A percentile compares a stretch with the other conserved stretches of the same genome.
Conservation (phyloP, 2,797 vertebrate species). For the Trachurus trachurus region DNA sequence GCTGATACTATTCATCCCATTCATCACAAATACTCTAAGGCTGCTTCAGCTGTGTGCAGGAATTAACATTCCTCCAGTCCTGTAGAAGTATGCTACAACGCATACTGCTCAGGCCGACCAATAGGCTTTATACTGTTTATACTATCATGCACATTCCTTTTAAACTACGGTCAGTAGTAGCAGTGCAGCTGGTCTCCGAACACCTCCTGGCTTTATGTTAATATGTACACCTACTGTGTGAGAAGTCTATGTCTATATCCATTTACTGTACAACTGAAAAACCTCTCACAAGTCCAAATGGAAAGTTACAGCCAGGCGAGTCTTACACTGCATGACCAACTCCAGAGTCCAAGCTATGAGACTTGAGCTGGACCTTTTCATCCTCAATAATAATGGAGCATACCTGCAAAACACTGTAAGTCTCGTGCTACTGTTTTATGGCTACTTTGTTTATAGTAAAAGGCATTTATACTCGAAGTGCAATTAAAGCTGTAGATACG, state of each 20-base stretch:
- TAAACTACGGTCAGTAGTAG: constrained; percentile 55
- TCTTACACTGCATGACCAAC: constrained; percentile 50
- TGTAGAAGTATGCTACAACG: constrained; percentile 79
- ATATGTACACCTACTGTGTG: constrained; percentile 55
- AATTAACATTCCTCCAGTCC: constrained; percentile 63
- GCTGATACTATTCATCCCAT: constrained; percentile 65
- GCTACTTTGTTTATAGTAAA: constrained; percentile 81
- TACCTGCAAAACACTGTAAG: constrained; percentile 62
- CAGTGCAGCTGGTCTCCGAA: constrained; percentile 60
- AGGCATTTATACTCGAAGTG: constrained; percentile 85
- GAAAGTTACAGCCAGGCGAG: constrained; percentile 47
- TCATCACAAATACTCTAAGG: constrained; percentile 71
- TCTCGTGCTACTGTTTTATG: constrained; percentile 82
- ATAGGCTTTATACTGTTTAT: constrained; percentile 44
- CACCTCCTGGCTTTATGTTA: constrained; percentile 54
- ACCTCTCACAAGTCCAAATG: constrained; percentile 43
- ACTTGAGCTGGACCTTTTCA: constrained; percentile 42
- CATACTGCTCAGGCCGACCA: constrained; percentile 67
- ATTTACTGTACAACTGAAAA: constrained; percentile 52
- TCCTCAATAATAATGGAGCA: constrained; percentile 49
- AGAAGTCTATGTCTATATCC: constrained; percentile 38
- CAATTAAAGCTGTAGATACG: constrained; percentile 83
- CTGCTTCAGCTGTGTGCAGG: constrained; percentile 62
- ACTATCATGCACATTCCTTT: constrained; percentile 62
- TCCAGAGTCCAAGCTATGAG: constrained; percentile 55